Conservation (phyloP, 2,113 vertebrate species). For the Vicugna pacos region DNA sequence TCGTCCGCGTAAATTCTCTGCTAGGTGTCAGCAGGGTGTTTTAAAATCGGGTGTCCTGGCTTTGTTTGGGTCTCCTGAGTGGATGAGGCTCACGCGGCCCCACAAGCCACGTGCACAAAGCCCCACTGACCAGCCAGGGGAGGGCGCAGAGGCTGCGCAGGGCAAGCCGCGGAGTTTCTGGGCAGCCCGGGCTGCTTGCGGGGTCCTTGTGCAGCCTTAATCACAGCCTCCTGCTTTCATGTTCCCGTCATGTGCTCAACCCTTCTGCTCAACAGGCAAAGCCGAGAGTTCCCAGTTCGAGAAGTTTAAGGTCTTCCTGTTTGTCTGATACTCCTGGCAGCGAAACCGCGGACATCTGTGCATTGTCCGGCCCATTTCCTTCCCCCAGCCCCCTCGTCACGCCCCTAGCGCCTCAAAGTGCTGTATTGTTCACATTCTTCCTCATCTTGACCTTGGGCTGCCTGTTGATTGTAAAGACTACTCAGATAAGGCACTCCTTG, state of each 20-base stretch:
- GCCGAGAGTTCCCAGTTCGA: constrained; percentile 49
- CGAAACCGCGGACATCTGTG: constrained; percentile 70
- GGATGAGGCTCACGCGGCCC: not conserved
- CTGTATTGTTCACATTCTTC: constrained; percentile 38
- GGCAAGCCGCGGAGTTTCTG: not conserved
- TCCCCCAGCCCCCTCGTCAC: not conserved
- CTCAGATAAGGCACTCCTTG: constrained; percentile 35
- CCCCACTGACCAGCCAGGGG: not conserved
- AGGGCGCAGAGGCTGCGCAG: not conserved
- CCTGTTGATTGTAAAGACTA: constrained; percentile 56
- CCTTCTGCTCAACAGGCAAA: constrained; percentile 54
- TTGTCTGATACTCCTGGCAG: constrained; percentile 79
- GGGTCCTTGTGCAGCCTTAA: constrained; percentile 40
- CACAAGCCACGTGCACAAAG: not conserved
- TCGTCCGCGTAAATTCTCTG: not conserved
- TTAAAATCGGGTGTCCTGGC: not conserved
- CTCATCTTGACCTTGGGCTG: constrained; percentile 60
- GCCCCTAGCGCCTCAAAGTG: not conserved
- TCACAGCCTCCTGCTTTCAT: constrained; percentile 66
- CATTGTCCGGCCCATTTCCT: constrained; percentile 64
- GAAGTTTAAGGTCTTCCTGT: constrained; percentile 81
- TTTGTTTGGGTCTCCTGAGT: not conserved
- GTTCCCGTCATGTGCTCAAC: constrained; percentile 58
- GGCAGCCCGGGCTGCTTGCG: not conserved
- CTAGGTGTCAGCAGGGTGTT: constrained; percentile 21